A percentile compares a stretch with the other conserved stretches of the same genome.
Evolutionary conservation across 35 echinoderm and acorn worm genomes (phyloP).

Genomic region (Anneissia japonica): DNA sequence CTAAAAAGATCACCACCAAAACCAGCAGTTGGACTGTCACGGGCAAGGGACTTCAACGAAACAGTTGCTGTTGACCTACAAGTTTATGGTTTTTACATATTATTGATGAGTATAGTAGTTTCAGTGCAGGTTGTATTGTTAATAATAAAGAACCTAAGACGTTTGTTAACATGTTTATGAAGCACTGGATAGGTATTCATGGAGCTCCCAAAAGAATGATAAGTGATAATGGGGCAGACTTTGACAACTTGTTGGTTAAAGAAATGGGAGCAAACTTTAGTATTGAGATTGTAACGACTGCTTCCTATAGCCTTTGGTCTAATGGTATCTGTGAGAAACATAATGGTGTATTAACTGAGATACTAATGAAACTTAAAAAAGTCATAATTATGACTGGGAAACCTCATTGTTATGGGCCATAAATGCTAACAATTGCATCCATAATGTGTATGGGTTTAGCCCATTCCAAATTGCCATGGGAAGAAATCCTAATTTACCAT

Average conservation of each 20-base stretch:
- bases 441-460: slow-evolving; percentile 9
- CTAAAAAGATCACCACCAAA: slow-evolving; percentile 16
- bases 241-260: background rate
- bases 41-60: slow-evolving; percentile 40
- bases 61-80: slow-evolving; percentile 10
- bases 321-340: slow-evolving; percentile 8
- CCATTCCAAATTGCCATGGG: slow-evolving; percentile 18
- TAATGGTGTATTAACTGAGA: background rate
- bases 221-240: slow-evolving; percentile 33
- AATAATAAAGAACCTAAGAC: background rate
- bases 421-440: slow-evolving; percentile 10
- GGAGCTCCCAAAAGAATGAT: slow-evolving; percentile 23
- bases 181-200: slow-evolving; percentile 26
- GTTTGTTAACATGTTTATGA: slow-evolving; percentile 13
- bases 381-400: background rate
- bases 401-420: slow-evolving; percentile 3
- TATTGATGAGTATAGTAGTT: slow-evolving; percentile 21
- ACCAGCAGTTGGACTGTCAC: slow-evolving; percentile 13
- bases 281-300: background rate
- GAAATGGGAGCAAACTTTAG: slow-evolving; percentile 26
- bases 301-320: too few species aligned
- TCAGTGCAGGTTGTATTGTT: slow-evolving; percentile 17
- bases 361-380: slow-evolving; percentile 6
- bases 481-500: slow-evolving; percentile 39
- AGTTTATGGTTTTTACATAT: slow-evolving; percentile 19